A percentile compares a stretch with the other conserved stretches of the same genome.
Conservation (phyloP, 2,113 vertebrate species). For the Gymnorhina tibicen region DNA sequence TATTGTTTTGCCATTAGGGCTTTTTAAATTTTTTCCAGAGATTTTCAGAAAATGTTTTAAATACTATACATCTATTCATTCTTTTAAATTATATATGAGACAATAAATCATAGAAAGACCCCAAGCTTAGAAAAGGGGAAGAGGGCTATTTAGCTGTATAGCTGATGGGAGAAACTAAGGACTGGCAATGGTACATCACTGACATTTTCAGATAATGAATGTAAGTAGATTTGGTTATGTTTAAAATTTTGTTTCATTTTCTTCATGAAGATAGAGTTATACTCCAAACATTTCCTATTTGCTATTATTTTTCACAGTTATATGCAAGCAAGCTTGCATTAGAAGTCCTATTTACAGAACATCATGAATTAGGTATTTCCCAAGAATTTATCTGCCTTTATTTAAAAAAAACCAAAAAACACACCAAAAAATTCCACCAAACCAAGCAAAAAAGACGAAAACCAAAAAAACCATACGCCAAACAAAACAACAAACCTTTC, state of each 20-base stretch:
- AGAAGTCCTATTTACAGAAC: neutral
- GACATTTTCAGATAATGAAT: neutral
- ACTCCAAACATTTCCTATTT: neutral
- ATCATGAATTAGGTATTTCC: neutral
- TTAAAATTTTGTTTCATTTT: neutral
- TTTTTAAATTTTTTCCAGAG: neutral
- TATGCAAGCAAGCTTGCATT: neutral
- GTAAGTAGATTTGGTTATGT: neutral
- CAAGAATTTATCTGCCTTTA: neutral
- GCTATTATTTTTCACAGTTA: neutral
- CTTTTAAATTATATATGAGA: neutral
- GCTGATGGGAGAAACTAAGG: neutral
- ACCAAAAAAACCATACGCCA: accelerated
- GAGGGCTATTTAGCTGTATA: neutral
- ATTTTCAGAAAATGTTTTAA: neutral
- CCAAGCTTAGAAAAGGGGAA: neutral
- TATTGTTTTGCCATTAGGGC: neutral
- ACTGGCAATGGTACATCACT: neutral
- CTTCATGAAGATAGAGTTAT: neutral
- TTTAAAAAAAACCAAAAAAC: neutral
- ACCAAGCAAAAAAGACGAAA: neutral
- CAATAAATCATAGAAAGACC: neutral
- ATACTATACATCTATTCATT: neutral
- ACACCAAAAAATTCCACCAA: too few relatives aligned
- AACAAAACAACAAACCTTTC: neutral